These are phyloP conservation scores for Proteles cristata DNA, from an alignment of 2,113 vertebrate genomes.

Conservation along the genomic window DNA sequence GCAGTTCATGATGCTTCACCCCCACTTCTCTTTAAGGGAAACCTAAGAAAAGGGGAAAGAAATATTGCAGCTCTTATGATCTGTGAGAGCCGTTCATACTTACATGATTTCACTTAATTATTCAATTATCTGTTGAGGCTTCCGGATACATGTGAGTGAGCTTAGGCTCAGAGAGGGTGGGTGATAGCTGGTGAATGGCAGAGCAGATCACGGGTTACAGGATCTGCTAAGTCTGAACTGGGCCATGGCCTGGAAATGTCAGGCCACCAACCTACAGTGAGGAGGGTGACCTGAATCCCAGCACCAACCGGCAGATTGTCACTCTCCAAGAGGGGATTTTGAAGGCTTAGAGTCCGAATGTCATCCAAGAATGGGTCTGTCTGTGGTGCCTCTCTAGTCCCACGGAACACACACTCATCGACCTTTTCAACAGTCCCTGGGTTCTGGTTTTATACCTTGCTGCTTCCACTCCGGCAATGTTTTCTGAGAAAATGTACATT, in stretches of 20 bases:
- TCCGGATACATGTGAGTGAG: background rate
- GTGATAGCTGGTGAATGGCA: rapidly evolving
- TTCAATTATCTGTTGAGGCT: background rate
- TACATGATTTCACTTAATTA: background rate
- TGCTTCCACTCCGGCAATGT: background rate
- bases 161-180: background rate
- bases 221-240: background rate
- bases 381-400: rapidly evolving
- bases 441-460: background rate
- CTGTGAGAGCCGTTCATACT: too few relatives aligned
- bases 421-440: background rate
- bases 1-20: rapidly evolving
- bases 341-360: background rate
- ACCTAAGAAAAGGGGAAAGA: background rate
- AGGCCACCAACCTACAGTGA: background rate
- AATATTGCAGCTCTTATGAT: background rate
- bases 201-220: rapidly evolving
- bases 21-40: background rate
- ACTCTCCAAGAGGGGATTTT: too few relatives aligned
- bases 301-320: rapidly evolving
- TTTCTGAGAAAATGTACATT: background rate
- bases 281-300: background rate
- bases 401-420: rapidly evolving
- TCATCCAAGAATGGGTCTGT: background rate
- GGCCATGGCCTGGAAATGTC: background rate